Percentiles rank a stretch among this genome's conserved stretches.
Conservation (phyloP, 2,797 vertebrate genomes). For the Psittacula echo region DNA sequence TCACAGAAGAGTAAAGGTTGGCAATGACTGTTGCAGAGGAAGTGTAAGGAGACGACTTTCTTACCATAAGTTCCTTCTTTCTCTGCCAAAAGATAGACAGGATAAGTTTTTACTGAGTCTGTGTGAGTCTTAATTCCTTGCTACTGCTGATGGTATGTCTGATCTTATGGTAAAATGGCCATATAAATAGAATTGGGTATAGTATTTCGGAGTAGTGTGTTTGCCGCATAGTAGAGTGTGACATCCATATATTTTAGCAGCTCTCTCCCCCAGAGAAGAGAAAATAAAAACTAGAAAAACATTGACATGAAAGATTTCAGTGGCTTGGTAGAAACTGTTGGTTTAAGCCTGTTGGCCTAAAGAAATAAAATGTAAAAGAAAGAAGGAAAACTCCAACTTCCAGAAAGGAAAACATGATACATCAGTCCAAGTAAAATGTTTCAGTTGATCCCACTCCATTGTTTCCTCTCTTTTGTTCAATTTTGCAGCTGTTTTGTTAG, state of each 20-base stretch:
- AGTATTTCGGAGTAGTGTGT: not conserved
- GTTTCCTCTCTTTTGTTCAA: not conserved
- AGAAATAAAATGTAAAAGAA: not conserved
- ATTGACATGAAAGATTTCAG: not conserved
- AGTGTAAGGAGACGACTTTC: not conserved
- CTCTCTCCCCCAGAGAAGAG: not conserved
- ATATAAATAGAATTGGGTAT: not conserved
- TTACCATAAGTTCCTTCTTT: not conserved
- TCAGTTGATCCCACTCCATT: not conserved
- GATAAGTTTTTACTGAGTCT: not conserved
- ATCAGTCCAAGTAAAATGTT: constrained; percentile 41
- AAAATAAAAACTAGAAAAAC: not conserved
- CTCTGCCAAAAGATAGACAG: not conserved
- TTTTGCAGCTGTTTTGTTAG: not conserved
- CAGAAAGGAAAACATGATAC: not conserved
- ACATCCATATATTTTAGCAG: not conserved
- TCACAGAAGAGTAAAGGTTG: not conserved
- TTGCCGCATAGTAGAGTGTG: not conserved
- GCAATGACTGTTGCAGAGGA: not conserved
- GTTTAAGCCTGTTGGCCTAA: not conserved
- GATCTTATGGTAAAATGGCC: not conserved
- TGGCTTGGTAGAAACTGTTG: not conserved
- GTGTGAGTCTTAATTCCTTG: not conserved
- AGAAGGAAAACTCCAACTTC: not conserved
- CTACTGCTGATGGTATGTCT: not conserved